phyloP scores from a whole-genome alignment of 2,888 invertebrate species.

The Nemotelus nigrinus region DNA sequence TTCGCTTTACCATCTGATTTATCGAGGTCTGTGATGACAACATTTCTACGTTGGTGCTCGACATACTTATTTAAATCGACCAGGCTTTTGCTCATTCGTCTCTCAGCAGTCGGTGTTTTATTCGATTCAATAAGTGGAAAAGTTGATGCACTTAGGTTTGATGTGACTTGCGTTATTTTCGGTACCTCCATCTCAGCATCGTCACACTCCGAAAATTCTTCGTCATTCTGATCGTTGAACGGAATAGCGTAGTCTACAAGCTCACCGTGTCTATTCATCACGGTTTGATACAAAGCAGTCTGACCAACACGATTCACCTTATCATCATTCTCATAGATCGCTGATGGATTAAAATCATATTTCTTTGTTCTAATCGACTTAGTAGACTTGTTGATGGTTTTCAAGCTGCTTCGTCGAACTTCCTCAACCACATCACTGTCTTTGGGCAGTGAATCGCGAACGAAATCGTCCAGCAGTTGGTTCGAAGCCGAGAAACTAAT shows the following conservation, averaged over 20 bases:
- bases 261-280: constrained; percentile 55
- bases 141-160: constrained; percentile 18
- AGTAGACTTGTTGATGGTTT: background rate
- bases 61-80: constrained; percentile 6
- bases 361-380: constrained; percentile 29
- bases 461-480: background rate
- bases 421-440: constrained; percentile 30
- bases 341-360: constrained; percentile 28
- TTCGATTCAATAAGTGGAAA: background rate
- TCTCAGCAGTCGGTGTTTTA: background rate
- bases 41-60: constrained; percentile 7
- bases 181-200: background rate
- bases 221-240: constrained; percentile 51
- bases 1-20: constrained; percentile 51
- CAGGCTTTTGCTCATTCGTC: constrained; percentile 22
- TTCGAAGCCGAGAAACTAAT: constrained; percentile 10
- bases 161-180: constrained; percentile 1
- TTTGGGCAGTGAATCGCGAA: constrained; percentile 28
- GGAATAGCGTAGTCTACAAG: constrained; percentile 56
- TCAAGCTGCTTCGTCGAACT: constrained; percentile 37
- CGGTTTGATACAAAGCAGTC: constrained; percentile 53
- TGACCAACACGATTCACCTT: constrained; percentile 1
- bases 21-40: constrained; percentile 55
- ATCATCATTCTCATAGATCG: constrained; percentile 23
- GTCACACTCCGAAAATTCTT: constrained; percentile 6